A percentile compares a stretch with the other conserved stretches of the same genome.
Evolutionary conservation across 2,797 vertebrate genomes (phyloP).

Genomic region (Halcyon leucocephala): DNA sequence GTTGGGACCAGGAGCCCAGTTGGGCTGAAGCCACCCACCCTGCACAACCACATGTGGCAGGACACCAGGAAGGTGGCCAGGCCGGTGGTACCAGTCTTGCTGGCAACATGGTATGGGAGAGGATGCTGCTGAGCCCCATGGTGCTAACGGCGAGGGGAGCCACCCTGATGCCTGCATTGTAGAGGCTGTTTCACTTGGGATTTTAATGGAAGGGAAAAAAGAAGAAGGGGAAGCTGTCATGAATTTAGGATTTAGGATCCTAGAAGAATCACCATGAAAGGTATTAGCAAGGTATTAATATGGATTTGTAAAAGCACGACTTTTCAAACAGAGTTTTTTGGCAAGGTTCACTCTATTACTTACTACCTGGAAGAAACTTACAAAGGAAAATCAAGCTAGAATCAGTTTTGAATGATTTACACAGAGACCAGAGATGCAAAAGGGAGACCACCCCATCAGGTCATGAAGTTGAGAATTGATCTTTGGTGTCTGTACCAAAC

Average conservation of each 20-base stretch:
- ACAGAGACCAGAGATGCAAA: background rate
- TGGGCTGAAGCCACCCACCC: background rate
- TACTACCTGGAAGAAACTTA: background rate
- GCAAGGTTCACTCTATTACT: background rate
- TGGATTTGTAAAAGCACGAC: background rate
- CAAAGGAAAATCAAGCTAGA: background rate
- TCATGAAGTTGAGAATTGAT: background rate
- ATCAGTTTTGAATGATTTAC: background rate
- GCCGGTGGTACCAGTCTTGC: fast-evolving
- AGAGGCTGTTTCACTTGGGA: background rate
- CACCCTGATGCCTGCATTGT: fast-evolving
- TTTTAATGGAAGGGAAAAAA: background rate
- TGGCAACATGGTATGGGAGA: background rate
- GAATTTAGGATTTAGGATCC: background rate
- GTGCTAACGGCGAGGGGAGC: background rate
- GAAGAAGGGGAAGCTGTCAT: background rate
- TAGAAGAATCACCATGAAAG: background rate
- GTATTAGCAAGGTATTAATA: background rate
- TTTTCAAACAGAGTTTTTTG: background rate
- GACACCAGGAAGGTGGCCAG: background rate
- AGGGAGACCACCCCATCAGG: background rate
- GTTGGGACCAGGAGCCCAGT: background rate
- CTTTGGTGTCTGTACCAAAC: background rate
- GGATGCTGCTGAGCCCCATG: background rate
- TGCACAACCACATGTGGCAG: background rate